phyloP scores from a whole-genome alignment of 2,797 vertebrate species.

The Coregonus suidteri region DNA sequence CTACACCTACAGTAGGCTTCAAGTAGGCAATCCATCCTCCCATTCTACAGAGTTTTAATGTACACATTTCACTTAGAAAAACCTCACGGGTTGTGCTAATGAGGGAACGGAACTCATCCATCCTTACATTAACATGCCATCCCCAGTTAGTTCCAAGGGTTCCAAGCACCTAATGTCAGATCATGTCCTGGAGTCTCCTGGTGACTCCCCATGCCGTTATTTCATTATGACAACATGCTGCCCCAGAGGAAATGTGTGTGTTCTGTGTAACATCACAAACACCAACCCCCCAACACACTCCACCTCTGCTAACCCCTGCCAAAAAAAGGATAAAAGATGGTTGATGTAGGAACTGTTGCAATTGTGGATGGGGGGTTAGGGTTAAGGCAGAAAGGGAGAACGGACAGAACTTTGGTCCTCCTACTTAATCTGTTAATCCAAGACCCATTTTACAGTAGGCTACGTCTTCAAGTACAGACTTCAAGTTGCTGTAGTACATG shows the following conservation, averaged over 20 bases:
- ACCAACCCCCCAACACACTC: slow-evolving; percentile 41
- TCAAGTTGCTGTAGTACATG: not conserved
- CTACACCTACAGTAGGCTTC: not conserved
- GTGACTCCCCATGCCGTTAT: slow-evolving; percentile 43
- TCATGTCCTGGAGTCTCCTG: slow-evolving; percentile 63
- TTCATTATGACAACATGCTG: slow-evolving; percentile 68
- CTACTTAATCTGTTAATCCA: not conserved
- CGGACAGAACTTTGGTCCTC: not conserved
- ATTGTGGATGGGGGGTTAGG: not conserved
- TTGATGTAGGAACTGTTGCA: slow-evolving; percentile 35
- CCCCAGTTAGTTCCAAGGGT: slow-evolving; percentile 4
- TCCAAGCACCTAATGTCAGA: slow-evolving; percentile 8
- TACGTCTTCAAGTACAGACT: not conserved
- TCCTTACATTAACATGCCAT: slow-evolving; percentile 20
- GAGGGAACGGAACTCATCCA: slow-evolving; percentile 13
- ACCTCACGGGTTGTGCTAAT: not conserved
- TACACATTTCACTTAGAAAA: not conserved
- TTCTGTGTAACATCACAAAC: slow-evolving; percentile 66
- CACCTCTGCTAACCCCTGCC: slow-evolving; percentile 40
- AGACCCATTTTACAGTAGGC: not conserved
- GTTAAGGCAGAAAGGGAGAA: not conserved
- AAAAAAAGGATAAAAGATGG: slow-evolving; percentile 64
- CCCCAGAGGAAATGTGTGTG: slow-evolving; percentile 62
- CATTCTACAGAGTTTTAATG: slow-evolving; percentile 5
- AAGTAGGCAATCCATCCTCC: not conserved